Conservation (phyloP, 2,797 vertebrate genomes). For the Eptatretus atami region DNA sequence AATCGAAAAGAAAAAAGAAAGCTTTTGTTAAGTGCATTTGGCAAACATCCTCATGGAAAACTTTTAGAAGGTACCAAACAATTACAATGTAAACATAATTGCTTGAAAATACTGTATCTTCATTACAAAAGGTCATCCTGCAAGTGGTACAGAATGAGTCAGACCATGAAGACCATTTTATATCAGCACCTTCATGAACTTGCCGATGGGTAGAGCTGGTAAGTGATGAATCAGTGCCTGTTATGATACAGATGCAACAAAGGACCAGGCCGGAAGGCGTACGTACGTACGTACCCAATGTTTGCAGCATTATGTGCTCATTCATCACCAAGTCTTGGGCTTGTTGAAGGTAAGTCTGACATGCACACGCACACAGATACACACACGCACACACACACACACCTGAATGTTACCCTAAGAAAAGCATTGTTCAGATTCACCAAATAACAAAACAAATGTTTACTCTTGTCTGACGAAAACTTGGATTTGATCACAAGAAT, state of each 20-base stretch:
- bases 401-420: no score
- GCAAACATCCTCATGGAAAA: no score
- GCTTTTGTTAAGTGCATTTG: neutral
- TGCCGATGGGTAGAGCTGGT: no score
- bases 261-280: no score
- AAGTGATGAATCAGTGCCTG: no score
- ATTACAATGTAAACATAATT: neutral
- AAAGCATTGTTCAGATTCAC: no score
- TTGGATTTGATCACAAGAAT: neutral
- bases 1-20: neutral
- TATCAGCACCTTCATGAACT: no score
- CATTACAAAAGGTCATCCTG: no score
- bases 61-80: no score
- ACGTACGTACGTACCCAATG: slow-evolving; percentile 43
- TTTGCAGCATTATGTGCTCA: slow-evolving; percentile 94
- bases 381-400: neutral
- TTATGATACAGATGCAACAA: no score
- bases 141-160: no score
- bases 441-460: neutral
- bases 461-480: neutral
- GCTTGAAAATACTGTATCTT: neutral
- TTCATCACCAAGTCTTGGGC: slow-evolving; percentile 90
- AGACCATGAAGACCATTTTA: no score
- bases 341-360: slow-evolving; percentile 80
- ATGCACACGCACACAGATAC: slow-evolving; percentile 9